Evolutionary conservation across 2,113 vertebrate genomes (phyloP), one percentile per base, ranked within the genome.

Genomic region (Heloderma charlesbogerti): DNA sequence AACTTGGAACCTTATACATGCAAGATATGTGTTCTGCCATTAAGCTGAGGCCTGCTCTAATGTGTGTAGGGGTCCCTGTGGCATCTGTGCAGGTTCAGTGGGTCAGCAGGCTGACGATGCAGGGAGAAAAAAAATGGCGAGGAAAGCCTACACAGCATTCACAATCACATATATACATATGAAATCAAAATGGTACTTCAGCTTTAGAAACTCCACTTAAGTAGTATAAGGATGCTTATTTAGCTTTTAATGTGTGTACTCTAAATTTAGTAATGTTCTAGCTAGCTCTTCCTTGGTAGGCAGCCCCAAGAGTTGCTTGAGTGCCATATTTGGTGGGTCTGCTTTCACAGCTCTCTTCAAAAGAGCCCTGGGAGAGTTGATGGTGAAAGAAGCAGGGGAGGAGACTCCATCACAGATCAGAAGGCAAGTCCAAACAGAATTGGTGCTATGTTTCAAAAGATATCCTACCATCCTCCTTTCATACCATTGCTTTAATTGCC

Each of bases 401-500:
- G 69, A 43, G 22, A 25, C 74, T 45, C 37, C 40, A 78, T 4
- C 43, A 22, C 20, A 78, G 40, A 45, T 45, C 5, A 5, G 13
- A 74, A 74, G 40, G 25, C 13, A 45, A 78, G 22, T 25, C 20
- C 40, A 78, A 10, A 8, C 40, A 45, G 20, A 77, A 78, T 37
- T 78, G 25, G 37, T 78, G 94, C 94, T 94, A 85, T 31, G 31
- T 89, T 9, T 83, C 71, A 94, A 89, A 96, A 88, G 72, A 43
- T 43, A 66, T 7, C 87, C 31, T 93, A 86, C 43, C 83, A 57
- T 91, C 86, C 77, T 81, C 40, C 81, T 94, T 90, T 94, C 87
- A 96, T 91, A 43, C 85, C 88, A 96, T 87, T 94, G 80, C 79
- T 94, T 94, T 79, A 84, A 88, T 75, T 90, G 22, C 66, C 95